A percentile compares a stretch with the other conserved stretches of the same genome.
Evolutionary conservation across 1,140 invertebrate genomes (phyloP).

Genomic region (Zaprionus kolodkinae): DNA sequence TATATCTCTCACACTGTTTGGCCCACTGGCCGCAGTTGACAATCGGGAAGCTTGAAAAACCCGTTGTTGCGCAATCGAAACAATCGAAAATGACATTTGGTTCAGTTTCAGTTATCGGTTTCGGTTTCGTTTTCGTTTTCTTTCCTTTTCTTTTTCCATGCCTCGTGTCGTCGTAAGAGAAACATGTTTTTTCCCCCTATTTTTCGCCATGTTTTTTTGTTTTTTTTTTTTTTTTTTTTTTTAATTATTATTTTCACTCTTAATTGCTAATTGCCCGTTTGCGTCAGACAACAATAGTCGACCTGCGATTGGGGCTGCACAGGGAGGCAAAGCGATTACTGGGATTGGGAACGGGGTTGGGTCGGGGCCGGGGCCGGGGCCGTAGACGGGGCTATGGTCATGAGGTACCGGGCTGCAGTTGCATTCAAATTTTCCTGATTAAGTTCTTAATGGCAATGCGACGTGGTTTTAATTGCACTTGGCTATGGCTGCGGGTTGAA

Average conservation of each 20-base stretch:
- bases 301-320: background rate
- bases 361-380: background rate
- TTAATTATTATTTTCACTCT: conserved; percentile 53
- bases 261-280: conserved; percentile 81
- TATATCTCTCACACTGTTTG: too few relatives aligned
- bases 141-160: background rate
- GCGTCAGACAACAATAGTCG: conserved; percentile 53
- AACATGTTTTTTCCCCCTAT: background rate
- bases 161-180: background rate
- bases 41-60: background rate
- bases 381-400: conserved; percentile 1
- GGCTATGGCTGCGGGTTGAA: background rate
- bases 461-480: conserved; percentile 76
- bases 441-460: conserved; percentile 75
- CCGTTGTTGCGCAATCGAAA: background rate
- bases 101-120: conserved; percentile 6
- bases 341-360: background rate
- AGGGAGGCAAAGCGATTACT: too few relatives aligned
- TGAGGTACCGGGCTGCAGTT: conserved; percentile 38
- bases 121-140: background rate
- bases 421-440: conserved; percentile 81
- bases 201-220: conserved; percentile 6
- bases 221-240: conserved; percentile 21
- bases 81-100: conserved; percentile 12
- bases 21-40: conserved; percentile 22